A percentile compares a stretch with the other conserved stretches of the same genome.
These are phyloP conservation scores for Anser brachyrhynchus DNA, from an alignment of 2,113 vertebrate species.

Conservation along the genomic window DNA sequence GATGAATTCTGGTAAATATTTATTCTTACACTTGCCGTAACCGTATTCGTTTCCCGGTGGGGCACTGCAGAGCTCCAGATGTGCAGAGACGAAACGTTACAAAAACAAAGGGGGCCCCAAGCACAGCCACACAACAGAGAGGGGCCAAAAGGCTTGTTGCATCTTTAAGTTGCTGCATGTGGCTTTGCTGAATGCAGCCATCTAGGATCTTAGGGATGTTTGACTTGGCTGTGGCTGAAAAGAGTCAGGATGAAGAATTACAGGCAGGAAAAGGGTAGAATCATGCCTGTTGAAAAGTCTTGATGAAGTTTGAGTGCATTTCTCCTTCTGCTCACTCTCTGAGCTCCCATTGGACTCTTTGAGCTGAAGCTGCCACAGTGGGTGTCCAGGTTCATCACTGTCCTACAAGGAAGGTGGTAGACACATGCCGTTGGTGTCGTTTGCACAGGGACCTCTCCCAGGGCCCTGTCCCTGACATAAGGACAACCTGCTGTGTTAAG, in stretches of 20 bases:
- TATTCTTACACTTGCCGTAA: slow-evolving; percentile 30
- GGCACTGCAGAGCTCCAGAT: slow-evolving; percentile 16
- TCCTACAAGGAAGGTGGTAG: neutral
- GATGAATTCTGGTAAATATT: slow-evolving; percentile 68
- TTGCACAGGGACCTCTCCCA: neutral
- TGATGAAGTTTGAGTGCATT: neutral
- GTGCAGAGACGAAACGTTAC: neutral
- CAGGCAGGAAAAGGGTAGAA: neutral
- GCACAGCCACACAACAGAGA: neutral
- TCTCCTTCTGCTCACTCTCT: neutral
- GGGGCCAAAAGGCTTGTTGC: neutral
- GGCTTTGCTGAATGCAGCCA: neutral
- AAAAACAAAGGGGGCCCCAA: neutral
- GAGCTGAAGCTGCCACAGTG: neutral
- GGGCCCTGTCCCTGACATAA: neutral
- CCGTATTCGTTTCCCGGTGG: neutral
- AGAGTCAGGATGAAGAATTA: neutral
- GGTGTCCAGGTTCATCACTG: neutral
- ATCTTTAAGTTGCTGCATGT: neutral
- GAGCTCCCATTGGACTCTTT: neutral
- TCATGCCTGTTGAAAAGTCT: neutral
- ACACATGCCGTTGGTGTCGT: rapidly evolving
- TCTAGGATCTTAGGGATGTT: neutral
- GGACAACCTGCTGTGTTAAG: neutral
- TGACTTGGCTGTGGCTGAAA: slow-evolving; percentile 25